Evolutionary conservation across 2,888 invertebrate genomes (phyloP).

Genomic region (Portevinia maculata): DNA sequence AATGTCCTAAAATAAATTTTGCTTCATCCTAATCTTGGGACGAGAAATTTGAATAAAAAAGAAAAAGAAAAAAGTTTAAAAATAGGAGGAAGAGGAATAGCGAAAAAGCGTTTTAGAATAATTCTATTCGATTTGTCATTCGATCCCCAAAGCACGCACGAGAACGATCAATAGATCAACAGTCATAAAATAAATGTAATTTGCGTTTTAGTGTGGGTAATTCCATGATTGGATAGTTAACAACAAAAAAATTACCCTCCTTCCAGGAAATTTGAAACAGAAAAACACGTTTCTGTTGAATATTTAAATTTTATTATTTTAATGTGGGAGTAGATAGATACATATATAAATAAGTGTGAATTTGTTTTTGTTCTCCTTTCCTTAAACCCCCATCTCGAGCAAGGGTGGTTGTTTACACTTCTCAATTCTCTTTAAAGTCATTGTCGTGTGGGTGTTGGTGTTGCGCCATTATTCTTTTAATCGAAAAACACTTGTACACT

Average conservation of each 20-base stretch:
- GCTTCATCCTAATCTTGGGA: constrained; percentile 54
- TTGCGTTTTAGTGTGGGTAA: constrained; percentile 45
- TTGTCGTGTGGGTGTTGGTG: constrained; percentile 38
- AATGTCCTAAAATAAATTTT: constrained; percentile 70
- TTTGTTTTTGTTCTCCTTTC: constrained; percentile 28
- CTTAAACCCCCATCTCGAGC: constrained; percentile 32
- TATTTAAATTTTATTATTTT: constrained; percentile 1
- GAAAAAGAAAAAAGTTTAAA: constrained; percentile 57
- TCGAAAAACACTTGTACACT: constrained; percentile 32
- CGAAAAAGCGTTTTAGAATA: constrained; percentile 72
- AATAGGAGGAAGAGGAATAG: constrained; percentile 71
- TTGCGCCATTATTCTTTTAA: constrained; percentile 12
- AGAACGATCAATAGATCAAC: constrained; percentile 48
- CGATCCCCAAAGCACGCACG: constrained; percentile 64
- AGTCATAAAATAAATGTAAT: constrained; percentile 40
- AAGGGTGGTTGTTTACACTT: constrained; percentile 66
- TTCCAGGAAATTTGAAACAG: constrained; percentile 48
- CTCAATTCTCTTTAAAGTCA: constrained; percentile 15
- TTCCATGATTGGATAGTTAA: constrained; percentile 46
- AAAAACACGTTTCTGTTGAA: constrained; percentile 44
- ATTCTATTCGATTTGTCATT: constrained; percentile 47
- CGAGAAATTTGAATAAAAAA: background rate
- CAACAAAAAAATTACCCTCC: constrained; percentile 46
- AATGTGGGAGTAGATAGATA: constrained; percentile 29
- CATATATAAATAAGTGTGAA: no score